Base-by-base conservation (phyloP, 2,888 invertebrate species). In the Argyra leucocephala region DNA sequence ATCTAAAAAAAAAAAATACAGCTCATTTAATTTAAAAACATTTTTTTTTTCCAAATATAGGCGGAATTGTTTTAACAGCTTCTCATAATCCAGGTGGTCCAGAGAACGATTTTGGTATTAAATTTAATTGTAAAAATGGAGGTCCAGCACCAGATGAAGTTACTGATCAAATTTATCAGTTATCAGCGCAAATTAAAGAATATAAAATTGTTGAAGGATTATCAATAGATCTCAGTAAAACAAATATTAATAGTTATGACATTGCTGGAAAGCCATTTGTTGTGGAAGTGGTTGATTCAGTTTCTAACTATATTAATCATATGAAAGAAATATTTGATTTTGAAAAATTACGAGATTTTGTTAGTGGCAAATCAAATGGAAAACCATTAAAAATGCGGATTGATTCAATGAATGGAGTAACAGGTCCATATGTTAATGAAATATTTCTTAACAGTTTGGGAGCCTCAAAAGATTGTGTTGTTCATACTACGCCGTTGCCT, bases 321-420 rank as follows among this genome's bases (percentile, higher is more conserved):
- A 97, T 99, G 97, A 93, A 95, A 80, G 88, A 90, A 72, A 96
- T 99, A 70, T 99, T 99, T 80, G 96, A 99, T 82, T 99, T 99
- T 79, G 78, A 80, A 60, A 85, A 87, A 74, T 85, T 99, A 66
- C 88, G 85, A 74, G 79, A 81, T 0, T 84, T 94, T 65, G 82
- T 97, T 23, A 83, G 86, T 65, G 91, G 91, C 48, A 83, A 84
- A 9, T 79, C 83, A 15, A 82, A 82, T 15, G 83, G 86, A 67
- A 84, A 86, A 63, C 86, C 89, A 0, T 88, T 96, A 75, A 89
- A 91, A 73, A 85, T 99, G 69, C 86, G 96, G 31, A 88, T 98
- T 64, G 93, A 99, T 80, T 86, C 91, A 21, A 91, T 99, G 92
- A 91, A 92, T 78, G 99, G 98, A 82, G 99, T 98, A 0, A 98